phyloP scores from a whole-genome alignment of 2,888 invertebrate species.

The Macrosoma leucophasiata region DNA sequence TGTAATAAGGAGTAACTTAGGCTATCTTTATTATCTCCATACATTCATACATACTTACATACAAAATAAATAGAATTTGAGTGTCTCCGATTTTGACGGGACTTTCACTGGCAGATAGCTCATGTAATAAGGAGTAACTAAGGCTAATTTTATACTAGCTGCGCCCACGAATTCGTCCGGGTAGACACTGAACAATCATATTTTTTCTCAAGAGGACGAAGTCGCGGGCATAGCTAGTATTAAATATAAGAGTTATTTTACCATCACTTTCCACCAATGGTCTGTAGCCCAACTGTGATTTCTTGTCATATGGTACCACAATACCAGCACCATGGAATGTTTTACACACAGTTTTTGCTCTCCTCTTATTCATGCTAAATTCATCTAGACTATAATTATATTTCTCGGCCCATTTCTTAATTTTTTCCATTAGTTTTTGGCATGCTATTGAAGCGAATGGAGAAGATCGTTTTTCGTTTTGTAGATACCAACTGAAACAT shows the following conservation, averaged over 20 bases:
- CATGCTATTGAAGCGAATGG: conserved; percentile 80
- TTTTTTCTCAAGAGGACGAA: no score
- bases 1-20: no score
- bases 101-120: no score
- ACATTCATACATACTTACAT: no score
- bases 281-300: conserved; percentile 90
- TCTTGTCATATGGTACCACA: conserved; percentile 88
- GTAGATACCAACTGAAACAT: conserved; percentile 63
- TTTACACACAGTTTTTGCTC: conserved; percentile 79
- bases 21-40: no score
- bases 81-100: no score
- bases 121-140: no score
- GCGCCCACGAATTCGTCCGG: no score
- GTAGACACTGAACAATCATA: no score
- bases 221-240: no score
- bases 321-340: conserved; percentile 90
- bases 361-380: conserved; percentile 74
- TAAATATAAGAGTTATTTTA: conserved; percentile 33
- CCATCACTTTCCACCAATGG: conserved; percentile 81
- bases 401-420: conserved; percentile 78
- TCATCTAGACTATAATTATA: conserved; percentile 75
- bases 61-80: no score
- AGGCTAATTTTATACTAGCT: no score
- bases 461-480: conserved; percentile 68
- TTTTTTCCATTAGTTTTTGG: conserved; percentile 73